Conservation (phyloP, 2,797 vertebrate species). For the Helarctos malayanus region DNA sequence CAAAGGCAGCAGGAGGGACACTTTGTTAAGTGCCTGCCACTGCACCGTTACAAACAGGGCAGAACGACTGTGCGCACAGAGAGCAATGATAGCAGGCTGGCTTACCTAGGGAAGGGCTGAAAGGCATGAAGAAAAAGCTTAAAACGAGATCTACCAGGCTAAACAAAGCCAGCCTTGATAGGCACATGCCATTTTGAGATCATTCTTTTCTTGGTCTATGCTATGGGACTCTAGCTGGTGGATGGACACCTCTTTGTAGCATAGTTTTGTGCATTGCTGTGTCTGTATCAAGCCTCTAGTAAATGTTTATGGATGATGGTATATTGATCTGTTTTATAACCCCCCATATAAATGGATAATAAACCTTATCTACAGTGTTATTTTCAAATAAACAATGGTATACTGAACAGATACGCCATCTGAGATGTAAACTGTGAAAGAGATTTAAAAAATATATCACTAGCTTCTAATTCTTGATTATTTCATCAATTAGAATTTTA, state of each 20-base stretch:
- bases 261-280: background rate
- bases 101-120: background rate
- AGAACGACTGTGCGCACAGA: background rate
- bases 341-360: conserved; percentile 26
- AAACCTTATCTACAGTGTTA: conserved; percentile 46
- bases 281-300: background rate
- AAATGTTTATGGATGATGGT: background rate
- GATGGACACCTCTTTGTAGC: background rate
- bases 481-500: conserved; percentile 51
- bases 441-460: background rate
- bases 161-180: background rate
- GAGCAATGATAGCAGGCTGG: background rate
- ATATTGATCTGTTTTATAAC: conserved; percentile 53
- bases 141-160: background rate
- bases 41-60: conserved; percentile 2
- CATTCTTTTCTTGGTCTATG: background rate
- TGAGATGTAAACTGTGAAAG: background rate
- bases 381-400: conserved; percentile 26
- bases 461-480: conserved; percentile 11
- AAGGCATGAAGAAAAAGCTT: background rate
- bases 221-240: background rate
- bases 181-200: background rate
- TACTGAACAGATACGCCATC: background rate
- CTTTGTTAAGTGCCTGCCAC: conserved; percentile 38
- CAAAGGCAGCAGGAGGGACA: background rate